Conservation (phyloP, 1,140 invertebrate genomes). For the Oryctes rhinoceros region DNA sequence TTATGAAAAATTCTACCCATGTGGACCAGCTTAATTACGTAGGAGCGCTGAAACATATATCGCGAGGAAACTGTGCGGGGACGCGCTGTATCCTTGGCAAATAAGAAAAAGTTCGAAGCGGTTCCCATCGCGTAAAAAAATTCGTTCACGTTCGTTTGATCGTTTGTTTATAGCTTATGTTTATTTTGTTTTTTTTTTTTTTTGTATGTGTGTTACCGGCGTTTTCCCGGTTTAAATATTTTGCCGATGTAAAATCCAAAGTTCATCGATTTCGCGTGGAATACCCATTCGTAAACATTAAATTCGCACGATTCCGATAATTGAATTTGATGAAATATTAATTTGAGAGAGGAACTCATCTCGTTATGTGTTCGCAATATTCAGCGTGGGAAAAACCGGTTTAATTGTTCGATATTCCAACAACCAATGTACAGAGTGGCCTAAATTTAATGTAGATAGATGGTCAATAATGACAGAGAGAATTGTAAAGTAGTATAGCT, state of each 20-base stretch:
- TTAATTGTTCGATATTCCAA: too few relatives aligned
- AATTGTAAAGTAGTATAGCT: too few relatives aligned
- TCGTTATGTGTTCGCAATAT: too few relatives aligned
- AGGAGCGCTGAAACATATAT: not conserved
- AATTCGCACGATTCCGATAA: not conserved
- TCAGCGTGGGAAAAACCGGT: too few relatives aligned
- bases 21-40: not conserved
- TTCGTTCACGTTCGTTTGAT: not conserved
- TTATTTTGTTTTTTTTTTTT: not conserved
- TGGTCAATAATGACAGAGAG: too few relatives aligned
- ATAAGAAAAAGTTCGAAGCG: not conserved
- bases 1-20: conserved; percentile 10
- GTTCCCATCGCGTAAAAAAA: not conserved
- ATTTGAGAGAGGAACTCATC: not conserved
- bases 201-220: not conserved
- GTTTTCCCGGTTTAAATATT: not conserved
- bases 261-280: not conserved
- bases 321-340: conserved; percentile 8
- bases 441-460: too few relatives aligned
- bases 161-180: not conserved
- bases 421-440: too few relatives aligned
- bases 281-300: not conserved
- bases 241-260: too few relatives aligned
- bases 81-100: not conserved
- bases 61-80: not conserved